Conservation (phyloP, 1,140 invertebrate species). For the Trichogramma pretiosum region DNA sequence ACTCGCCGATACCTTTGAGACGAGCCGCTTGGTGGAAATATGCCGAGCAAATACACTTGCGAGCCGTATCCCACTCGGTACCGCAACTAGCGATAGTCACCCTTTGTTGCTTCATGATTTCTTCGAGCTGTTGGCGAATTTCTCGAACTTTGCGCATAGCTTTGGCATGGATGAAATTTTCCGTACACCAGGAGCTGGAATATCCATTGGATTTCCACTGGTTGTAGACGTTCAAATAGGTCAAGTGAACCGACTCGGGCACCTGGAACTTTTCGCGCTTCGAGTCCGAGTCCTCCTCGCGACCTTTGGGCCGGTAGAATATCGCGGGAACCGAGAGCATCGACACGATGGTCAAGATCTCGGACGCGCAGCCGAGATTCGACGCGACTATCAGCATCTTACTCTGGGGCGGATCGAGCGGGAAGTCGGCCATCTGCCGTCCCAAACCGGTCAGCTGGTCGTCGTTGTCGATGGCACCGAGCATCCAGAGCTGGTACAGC, state of each 20-base stretch:
- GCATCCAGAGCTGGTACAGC: constrained; percentile 97
- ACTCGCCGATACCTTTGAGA: constrained; percentile 95
- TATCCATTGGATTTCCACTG: constrained; percentile 97
- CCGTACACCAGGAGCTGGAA: constrained; percentile 89
- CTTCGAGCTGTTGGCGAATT: constrained; percentile 92
- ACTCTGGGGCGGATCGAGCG: constrained; percentile 94
- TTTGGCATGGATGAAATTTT: constrained; percentile 97
- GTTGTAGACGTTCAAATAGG: constrained; percentile 93
- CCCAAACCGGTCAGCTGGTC: constrained; percentile 85
- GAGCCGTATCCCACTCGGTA: constrained; percentile 93
- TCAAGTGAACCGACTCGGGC: constrained; percentile 97
- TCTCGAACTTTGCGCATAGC: constrained; percentile 97
- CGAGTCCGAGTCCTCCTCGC: constrained; percentile 96
- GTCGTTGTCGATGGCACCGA: constrained; percentile 94
- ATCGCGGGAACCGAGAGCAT: constrained; percentile 99
- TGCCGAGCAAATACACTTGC: constrained; percentile 97
- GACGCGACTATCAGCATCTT: constrained; percentile 96
- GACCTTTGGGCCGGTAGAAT: constrained; percentile 95
- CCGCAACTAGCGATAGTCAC: constrained; percentile 86
- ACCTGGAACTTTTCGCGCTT: constrained; percentile 98
- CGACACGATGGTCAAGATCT: constrained; percentile 91
- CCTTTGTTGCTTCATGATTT: constrained; percentile 95
- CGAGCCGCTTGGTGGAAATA: constrained; percentile 97
- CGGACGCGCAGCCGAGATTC: constrained; percentile 79
- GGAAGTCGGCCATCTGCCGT: constrained; percentile 98